These are phyloP conservation scores for Heterodera filipjevi DNA, from an alignment of 2,888 invertebrate genomes.

Conservation along the genomic window DNA sequence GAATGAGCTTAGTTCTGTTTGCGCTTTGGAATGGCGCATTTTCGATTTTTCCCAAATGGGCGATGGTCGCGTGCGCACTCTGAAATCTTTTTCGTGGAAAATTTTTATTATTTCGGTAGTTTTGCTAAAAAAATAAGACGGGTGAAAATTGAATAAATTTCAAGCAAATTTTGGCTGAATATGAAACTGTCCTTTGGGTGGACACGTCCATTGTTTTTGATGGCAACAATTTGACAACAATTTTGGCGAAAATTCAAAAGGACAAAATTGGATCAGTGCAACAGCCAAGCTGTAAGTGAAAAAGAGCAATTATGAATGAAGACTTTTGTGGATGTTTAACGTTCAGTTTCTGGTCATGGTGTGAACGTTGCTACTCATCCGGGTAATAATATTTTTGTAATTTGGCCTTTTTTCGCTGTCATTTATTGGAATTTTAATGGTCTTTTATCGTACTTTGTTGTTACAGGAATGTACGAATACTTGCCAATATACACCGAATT, in stretches of 20 bases:
- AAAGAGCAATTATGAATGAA: neutral
- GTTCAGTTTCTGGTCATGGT: conserved; percentile 36
- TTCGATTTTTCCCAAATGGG: conserved; percentile 33
- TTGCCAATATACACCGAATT: neutral
- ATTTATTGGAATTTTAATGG: no score
- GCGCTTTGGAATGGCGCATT: conserved; percentile 35
- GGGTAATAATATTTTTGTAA: neutral
- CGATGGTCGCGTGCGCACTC: conserved; percentile 29
- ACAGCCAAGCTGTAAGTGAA: conserved; percentile 10
- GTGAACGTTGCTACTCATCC: conserved; percentile 33
- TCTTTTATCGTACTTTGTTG: no score
- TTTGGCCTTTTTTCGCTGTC: no score
- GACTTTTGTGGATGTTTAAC: neutral
- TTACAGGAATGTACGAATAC: neutral
- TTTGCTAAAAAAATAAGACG: no score
- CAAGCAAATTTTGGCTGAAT: conserved; percentile 29
- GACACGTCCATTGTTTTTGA: conserved; percentile 38
- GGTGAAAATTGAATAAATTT: conserved; percentile 6
- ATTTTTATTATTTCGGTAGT: conserved; percentile 39
- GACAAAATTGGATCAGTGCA: conserved; percentile 30
- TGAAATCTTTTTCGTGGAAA: conserved; percentile 38
- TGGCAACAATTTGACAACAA: conserved; percentile 22
- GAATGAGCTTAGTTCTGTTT: conserved; percentile 11
- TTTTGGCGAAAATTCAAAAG: conserved; percentile 5
- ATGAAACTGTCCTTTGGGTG: conserved; percentile 30